A percentile compares a stretch with the other conserved stretches of the same genome.
phyloP scores from a whole-genome alignment of 2,888 invertebrate species.

The Venusia cambrica region DNA sequence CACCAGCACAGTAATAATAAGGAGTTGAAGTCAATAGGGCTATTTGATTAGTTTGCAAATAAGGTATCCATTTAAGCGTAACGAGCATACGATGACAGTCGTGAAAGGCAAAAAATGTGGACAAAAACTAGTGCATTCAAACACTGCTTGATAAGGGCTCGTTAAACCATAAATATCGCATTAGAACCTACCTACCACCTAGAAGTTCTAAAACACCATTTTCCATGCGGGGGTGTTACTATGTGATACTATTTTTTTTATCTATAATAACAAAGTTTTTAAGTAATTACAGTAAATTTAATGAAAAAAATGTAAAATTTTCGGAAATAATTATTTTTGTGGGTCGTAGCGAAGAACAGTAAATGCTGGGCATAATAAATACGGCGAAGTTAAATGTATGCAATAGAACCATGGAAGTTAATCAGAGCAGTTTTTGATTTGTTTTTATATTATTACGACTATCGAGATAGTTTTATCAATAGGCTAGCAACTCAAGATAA shows the following conservation, averaged over 20 bases:
- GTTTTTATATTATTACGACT: not conserved
- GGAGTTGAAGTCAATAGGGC: conserved; percentile 30
- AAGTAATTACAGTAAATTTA: too few species aligned
- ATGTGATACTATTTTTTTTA: too few species aligned
- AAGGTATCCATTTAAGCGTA: conserved; percentile 28
- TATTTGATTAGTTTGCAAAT: conserved; percentile 34
- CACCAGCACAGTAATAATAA: conserved; percentile 45
- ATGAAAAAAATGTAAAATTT: too few species aligned
- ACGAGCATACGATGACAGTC: conserved; percentile 26
- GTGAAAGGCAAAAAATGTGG: conserved; percentile 25
- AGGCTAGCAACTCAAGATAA: conserved; percentile 1
- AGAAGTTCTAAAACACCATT: too few species aligned
- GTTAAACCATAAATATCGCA: conserved; percentile 15
- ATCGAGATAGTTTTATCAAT: conserved; percentile 1
- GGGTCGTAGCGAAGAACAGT: too few species aligned
- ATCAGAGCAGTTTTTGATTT: not conserved
- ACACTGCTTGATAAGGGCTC: conserved; percentile 8
- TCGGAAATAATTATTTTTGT: too few species aligned
- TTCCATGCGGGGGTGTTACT: too few species aligned
- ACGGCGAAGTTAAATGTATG: too few species aligned
- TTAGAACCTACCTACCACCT: too few species aligned
- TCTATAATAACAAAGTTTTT: too few species aligned
- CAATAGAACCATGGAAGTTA: too few species aligned
- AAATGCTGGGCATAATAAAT: too few species aligned
- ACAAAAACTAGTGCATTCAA: conserved; percentile 16